phyloP scores from a whole-genome alignment of 2,797 vertebrate genomes.

The Nyctibius grandis region DNA sequence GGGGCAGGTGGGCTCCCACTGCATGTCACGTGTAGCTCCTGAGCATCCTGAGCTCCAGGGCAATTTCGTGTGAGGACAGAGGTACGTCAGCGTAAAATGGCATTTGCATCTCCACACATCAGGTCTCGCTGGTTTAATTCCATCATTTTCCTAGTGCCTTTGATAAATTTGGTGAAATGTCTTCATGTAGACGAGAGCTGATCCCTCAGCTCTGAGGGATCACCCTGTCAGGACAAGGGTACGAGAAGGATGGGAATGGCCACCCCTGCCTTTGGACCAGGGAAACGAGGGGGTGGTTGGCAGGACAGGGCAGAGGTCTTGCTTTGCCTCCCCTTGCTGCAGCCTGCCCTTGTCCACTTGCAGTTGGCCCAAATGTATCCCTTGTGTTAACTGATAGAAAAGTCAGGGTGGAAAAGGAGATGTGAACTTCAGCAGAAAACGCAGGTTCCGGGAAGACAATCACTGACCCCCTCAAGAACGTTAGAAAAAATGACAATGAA shows the following conservation, averaged over 20 bases:
- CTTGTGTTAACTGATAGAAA: background rate
- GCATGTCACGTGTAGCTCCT: fast-evolving
- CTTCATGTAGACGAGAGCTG: background rate
- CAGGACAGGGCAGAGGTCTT: background rate
- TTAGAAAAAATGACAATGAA: background rate
- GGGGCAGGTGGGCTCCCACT: background rate
- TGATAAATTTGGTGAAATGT: background rate
- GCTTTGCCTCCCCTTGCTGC: background rate
- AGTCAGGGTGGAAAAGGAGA: background rate
- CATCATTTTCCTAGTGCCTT: background rate
- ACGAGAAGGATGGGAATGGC: background rate
- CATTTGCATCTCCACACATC: background rate
- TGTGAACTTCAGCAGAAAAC: background rate
- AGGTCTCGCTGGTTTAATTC: background rate
- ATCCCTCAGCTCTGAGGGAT: background rate
- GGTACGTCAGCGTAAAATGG: background rate
- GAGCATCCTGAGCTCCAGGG: background rate
- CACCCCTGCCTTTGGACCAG: background rate
- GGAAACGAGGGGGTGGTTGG: background rate
- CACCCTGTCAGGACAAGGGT: fast-evolving
- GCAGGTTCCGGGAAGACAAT: background rate
- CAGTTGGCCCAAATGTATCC: background rate
- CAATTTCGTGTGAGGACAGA: background rate
- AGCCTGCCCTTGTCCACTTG: background rate
- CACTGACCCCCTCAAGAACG: background rate